phyloP scores from a whole-genome alignment of 2,113 vertebrate genomes.

The Sus scrofa region T2T-Sscrofa CM000817.6:150448501-150449000 shows the following conservation, averaged over 20 bases:
- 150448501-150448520: constrained; percentile 29
- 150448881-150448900: neutral
- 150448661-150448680: neutral
- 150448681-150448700: fast-evolving
- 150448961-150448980: neutral
- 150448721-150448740: neutral
- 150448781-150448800: neutral
- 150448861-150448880: neutral
- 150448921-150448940: neutral
- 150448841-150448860: neutral
- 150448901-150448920: neutral
- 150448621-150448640: neutral
- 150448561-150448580: neutral
- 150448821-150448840: neutral
- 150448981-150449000: neutral
- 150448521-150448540: neutral
- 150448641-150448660: neutral
- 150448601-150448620: neutral
- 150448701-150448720: neutral
- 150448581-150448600: neutral
- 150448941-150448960: neutral
- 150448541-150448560: neutral
- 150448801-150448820: neutral
- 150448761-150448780: neutral
- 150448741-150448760: neutral